phyloP scores from a whole-genome alignment of 2,113 vertebrate species.

The Fregata magnificens region DNA sequence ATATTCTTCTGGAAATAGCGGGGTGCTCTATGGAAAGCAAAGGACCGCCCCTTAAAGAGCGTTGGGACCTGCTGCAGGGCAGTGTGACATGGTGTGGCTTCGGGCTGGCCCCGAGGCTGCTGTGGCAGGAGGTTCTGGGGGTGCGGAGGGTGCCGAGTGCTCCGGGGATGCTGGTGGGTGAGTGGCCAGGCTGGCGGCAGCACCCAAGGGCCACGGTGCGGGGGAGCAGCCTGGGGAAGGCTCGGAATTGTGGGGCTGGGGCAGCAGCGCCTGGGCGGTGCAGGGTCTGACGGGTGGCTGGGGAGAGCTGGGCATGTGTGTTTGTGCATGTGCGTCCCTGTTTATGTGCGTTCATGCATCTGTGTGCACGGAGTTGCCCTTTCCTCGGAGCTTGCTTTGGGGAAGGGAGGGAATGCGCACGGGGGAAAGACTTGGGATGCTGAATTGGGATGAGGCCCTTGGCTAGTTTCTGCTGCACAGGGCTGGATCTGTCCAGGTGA shows the following conservation, averaged over 20 bases:
- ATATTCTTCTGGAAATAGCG: neutral
- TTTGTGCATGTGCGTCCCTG: rapidly evolving
- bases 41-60: neutral
- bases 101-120: constrained; percentile 3
- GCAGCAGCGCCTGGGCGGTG: neutral
- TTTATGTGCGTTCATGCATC: rapidly evolving
- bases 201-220: rapidly evolving
- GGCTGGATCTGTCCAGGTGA: neutral
- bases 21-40: neutral
- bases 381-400: neutral
- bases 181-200: neutral
- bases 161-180: rapidly evolving
- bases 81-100: neutral
- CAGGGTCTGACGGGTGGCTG: rapidly evolving
- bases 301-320: neutral
- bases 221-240: neutral
- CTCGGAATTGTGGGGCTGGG: rapidly evolving
- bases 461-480: neutral
- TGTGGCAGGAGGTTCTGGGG: neutral
- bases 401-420: rapidly evolving
- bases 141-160: neutral
- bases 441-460: rapidly evolving
- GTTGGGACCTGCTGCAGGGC: neutral
- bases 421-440: neutral
- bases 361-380: neutral